A percentile compares a stretch with the other conserved stretches of the same genome.
These are phyloP conservation scores for Palythoa grandiflora DNA, from an alignment of 92 coral and sea anemone species.

Conservation along the genomic window DNA sequence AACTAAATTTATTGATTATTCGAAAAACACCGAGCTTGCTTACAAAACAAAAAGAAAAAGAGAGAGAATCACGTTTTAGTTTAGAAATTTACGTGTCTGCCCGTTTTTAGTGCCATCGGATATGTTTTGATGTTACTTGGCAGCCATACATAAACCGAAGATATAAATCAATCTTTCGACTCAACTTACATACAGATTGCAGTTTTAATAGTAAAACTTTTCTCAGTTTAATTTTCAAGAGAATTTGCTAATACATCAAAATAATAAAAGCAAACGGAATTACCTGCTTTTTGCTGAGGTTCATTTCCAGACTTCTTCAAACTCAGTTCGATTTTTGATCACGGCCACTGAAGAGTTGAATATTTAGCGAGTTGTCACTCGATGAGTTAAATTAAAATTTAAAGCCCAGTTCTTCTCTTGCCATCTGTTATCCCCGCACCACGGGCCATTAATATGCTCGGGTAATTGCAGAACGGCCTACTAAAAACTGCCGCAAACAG, in stretches of 20 bases:
- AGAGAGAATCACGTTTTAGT: neutral
- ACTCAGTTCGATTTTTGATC: neutral
- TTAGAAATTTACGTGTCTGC: neutral
- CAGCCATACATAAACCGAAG: neutral
- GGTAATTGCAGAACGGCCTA: slow-evolving; percentile 25
- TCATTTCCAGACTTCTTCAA: slow-evolving; percentile 8
- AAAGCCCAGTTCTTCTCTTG: slow-evolving; percentile 18
- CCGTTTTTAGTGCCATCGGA: neutral
- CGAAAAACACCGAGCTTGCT: neutral
- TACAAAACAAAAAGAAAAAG: neutral
- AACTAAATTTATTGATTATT: neutral
- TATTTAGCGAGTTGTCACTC: slow-evolving; percentile 26
- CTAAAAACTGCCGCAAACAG: slow-evolving; percentile 28
- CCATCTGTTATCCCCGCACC: slow-evolving; percentile 43
- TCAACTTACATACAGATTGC: slow-evolving; percentile 2
- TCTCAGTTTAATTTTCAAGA: neutral
- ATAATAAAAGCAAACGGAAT: neutral
- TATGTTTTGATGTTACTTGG: neutral
- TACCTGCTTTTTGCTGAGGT: slow-evolving; percentile 4
- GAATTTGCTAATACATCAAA: neutral
- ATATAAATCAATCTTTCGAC: neutral
- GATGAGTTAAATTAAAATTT: slow-evolving; percentile 41
- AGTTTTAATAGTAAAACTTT: neutral
- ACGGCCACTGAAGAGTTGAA: slow-evolving; percentile 21
- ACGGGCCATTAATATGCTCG: slow-evolving; percentile 20